Evolutionary conservation across 2,888 invertebrate species (phyloP).

Genomic region (Lysandra bellargus): DNA sequence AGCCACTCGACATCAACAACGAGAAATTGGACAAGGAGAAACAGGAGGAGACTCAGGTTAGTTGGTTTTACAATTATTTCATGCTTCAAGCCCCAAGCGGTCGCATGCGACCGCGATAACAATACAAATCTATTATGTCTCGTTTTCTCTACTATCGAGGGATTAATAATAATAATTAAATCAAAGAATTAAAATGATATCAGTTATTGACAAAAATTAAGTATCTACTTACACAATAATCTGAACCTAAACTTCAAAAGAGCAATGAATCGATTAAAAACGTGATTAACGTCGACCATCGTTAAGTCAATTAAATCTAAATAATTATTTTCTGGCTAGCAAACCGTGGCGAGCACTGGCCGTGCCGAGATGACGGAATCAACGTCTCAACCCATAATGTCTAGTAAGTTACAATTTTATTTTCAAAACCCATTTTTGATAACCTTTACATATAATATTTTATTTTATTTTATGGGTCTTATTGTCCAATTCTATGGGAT

Average conservation of each 20-base stretch:
- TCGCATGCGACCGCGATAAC: too few relatives aligned
- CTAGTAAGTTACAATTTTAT: slow-evolving; percentile 55
- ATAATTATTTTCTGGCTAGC: slow-evolving; percentile 45
- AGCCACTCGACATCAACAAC: slow-evolving; percentile 78
- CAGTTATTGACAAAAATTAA: too few relatives aligned
- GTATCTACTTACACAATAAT: too few relatives aligned
- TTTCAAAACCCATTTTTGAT: background rate
- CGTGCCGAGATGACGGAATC: slow-evolving; percentile 73
- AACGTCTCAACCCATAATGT: slow-evolving; percentile 70
- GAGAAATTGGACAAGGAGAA: slow-evolving; percentile 84
- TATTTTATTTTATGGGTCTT: background rate
- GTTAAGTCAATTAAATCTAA: too few relatives aligned
- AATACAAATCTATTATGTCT: too few relatives aligned
- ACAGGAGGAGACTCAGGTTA: slow-evolving; percentile 66
- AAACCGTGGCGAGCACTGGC: slow-evolving; percentile 56
- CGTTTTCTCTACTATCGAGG: too few relatives aligned
- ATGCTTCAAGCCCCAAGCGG: too few relatives aligned
- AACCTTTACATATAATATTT: background rate
- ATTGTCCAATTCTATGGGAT: too few relatives aligned
- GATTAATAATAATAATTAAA: background rate
- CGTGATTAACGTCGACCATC: too few relatives aligned
- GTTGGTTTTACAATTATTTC: background rate
- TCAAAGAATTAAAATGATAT: background rate
- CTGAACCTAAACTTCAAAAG: too few relatives aligned
- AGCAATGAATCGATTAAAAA: too few relatives aligned